Base-by-base conservation (phyloP, 2,113 vertebrate genomes). In the Oncorhynchus mykiss region DNA sequence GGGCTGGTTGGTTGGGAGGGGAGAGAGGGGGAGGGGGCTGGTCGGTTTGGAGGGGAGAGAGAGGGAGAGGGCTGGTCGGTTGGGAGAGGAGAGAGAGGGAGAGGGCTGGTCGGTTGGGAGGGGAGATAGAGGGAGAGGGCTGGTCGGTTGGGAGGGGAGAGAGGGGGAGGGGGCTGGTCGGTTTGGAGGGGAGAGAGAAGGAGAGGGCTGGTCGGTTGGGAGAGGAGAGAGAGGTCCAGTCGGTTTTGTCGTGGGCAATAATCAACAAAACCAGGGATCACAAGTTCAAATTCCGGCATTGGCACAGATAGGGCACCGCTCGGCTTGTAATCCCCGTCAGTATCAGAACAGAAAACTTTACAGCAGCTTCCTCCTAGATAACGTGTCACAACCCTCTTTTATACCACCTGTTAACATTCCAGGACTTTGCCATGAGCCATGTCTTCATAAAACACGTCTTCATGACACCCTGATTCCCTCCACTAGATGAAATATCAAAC, bases 241-340 rank as follows among this genome's bases (percentile, higher is more conserved):
- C 81, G 81, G 79, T 81, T 85, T 80, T 84, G 88, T 85, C 71
- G 80, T 86, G 88, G 88, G 91, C 92, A 91, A 92, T 92, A 91
- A 93, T 92, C 88, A 91, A 89, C 84, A 83, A 85, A 88, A 88
- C 87, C 83, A 86, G 81, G 86, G 91, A 92, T 92, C 91, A 92
- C 91, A 91, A 91, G 91, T 93, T 92, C 90, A 92, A 83, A 90
- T 88, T 84, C 86, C 84, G 88, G 79, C 79, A 84, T 75, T 85
- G 86, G 82, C 80, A 84, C 75, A 85, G 87, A 89, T 68, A 84
- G 81, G 88, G 80, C 77, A 84, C 79, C 80, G 84, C 70, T 45
- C 9, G 77, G 86, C 80, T 85, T 80, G 79, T 82, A 91, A 87
- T 84, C 83, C 88, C 87, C 78, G 25, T n/a, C 82, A 85, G 72